Evolutionary conservation across 2,888 invertebrate species (phyloP).

Genomic region (Morinoia aosen): DNA sequence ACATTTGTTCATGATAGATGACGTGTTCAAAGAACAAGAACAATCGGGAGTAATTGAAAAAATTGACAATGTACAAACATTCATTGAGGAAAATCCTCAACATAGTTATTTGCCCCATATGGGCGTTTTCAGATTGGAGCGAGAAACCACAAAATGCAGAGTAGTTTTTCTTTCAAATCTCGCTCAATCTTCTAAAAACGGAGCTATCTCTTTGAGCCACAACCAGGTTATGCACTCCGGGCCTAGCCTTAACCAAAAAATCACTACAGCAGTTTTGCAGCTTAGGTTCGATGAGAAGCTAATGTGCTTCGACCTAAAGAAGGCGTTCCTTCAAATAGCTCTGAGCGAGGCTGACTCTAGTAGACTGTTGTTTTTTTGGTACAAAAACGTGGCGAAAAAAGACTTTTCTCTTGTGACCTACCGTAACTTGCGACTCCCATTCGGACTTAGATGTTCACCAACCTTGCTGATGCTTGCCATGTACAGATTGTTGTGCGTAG

Average conservation of each 20-base stretch:
- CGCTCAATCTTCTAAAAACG: background rate
- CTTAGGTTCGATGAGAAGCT: background rate
- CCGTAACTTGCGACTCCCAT: background rate
- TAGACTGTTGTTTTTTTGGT: background rate
- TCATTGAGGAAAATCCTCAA: background rate
- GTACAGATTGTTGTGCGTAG: no score
- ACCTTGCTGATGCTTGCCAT: background rate
- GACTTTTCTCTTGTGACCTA: background rate
- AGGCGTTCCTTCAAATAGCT: background rate
- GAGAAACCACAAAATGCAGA: conserved; percentile 13
- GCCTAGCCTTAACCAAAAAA: background rate
- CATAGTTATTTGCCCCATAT: background rate
- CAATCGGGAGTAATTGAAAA: background rate
- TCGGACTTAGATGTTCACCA: background rate
- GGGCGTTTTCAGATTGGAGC: background rate
- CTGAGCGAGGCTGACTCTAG: background rate
- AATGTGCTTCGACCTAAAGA: background rate
- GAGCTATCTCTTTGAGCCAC: background rate
- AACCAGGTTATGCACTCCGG: conserved; percentile 13
- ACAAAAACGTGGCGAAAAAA: background rate
- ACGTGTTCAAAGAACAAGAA: background rate
- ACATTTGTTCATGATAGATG: background rate
- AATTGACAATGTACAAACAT: background rate
- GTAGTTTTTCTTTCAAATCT: background rate
- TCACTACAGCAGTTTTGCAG: background rate